Evolutionary conservation across 2,888 invertebrate species (phyloP), one percentile per base, ranked within the genome.

Genomic region (Lasioglossum villosulum): DNA sequence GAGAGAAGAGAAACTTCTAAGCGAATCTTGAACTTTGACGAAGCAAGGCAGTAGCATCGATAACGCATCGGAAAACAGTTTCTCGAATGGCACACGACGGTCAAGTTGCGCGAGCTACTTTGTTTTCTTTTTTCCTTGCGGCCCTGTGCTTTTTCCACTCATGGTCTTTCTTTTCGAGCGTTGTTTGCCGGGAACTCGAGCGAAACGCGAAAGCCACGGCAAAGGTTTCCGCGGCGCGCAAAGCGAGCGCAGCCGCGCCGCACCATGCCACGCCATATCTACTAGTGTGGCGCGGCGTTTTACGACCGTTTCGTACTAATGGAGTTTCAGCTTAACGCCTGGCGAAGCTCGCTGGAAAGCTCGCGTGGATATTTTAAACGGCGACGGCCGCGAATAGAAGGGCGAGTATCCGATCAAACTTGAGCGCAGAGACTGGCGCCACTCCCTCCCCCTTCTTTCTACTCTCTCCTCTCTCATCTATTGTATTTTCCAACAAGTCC

Each of bases 271-370:
- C 56, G 56, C n/a, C n/a, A 56, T 56, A 56, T 23, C n/a, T 56
- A 4, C 56, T n/a, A n/a, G 56, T 12, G 56, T n/a, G n/a, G 63
- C 34, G 73, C 80, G 76, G 87, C 87, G 79, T 77, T 86, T 85
- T 86, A 81, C 77, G 75, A 63, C 68, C 76, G 83, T 80, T 75
- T 78, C 79, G 66, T 73, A 78, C 83, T 90, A 90, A 90, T 90
- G 88, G 90, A 88, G 89, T 89, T 89, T 90, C 87, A 80, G 84
- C 86, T 83, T 74, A 66, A 82, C 82, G 81, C 87, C 71, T 34
- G 37, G 59, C 78, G 48, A 39, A 75, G 66, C 87, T 75, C 59
- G 82, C 71, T 75, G 78, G 77, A 89, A 87, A 90, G 80, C 86
- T 34, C 52, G 56, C 84, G 80, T 72, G 82, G 82, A 86, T 86